phyloP scores from a whole-genome alignment of 2,113 vertebrate genomes.

The Semicossyphus pulcher region DNA sequence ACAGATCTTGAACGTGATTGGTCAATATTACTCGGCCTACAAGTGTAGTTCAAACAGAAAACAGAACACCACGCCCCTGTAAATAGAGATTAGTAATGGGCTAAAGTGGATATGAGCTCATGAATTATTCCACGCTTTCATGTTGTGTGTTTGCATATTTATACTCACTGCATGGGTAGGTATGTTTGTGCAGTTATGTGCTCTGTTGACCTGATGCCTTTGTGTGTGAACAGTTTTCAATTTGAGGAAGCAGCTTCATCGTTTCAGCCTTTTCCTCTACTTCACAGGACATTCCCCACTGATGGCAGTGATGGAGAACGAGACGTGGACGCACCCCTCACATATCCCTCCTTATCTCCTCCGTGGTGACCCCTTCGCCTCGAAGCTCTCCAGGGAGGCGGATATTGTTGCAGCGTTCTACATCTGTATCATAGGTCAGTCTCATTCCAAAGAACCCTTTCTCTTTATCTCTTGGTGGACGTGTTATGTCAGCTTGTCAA shows the following conservation, averaged over 20 bases:
- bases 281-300: constrained; percentile 64
- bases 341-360: constrained; percentile 84
- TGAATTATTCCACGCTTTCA: background rate
- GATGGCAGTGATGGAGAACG: constrained; percentile 83
- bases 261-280: constrained; percentile 36
- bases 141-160: background rate
- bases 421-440: constrained; percentile 90
- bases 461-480: background rate
- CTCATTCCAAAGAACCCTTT: background rate
- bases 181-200: background rate
- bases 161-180: background rate
- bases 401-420: constrained; percentile 92
- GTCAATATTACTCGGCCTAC: no score
- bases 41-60: no score
- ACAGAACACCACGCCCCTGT: no score
- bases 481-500: background rate
- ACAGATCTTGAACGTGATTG: no score
- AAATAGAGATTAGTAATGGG: no score
- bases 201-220: background rate
- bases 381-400: constrained; percentile 91
- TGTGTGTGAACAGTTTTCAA: background rate
- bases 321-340: constrained; percentile 69
- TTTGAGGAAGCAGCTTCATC: constrained; percentile 3
- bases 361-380: constrained; percentile 89
- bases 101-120: no score